phyloP scores from a whole-genome alignment of 2,797 vertebrate species.

The Phyllotis vaccarum region DNA sequence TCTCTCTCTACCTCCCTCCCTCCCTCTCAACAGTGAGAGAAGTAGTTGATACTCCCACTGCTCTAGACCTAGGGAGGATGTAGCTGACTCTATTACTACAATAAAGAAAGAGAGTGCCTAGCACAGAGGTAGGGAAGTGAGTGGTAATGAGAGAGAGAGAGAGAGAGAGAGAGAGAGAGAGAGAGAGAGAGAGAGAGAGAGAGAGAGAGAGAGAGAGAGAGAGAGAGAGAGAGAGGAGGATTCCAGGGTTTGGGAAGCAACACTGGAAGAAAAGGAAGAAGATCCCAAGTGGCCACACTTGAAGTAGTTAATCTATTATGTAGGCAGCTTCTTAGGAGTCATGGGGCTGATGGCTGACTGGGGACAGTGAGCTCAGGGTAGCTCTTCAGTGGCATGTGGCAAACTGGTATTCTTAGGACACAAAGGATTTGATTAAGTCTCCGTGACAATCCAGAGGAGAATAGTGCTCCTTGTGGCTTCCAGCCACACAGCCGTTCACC shows the following conservation, averaged over 20 bases:
- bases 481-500: neutral
- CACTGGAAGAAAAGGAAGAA: neutral
- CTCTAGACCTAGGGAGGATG: too few relatives aligned
- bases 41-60: neutral
- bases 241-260: neutral
- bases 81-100: neutral
- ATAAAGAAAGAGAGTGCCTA: neutral
- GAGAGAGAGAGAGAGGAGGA: too few relatives aligned
- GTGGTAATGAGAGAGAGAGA: neutral
- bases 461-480: neutral
- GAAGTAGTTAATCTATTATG: neutral
- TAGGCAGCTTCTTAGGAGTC: neutral
- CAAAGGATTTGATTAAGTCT: neutral
- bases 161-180: neutral
- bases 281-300: neutral
- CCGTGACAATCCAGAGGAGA: neutral
- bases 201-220: too few relatives aligned
- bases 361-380: neutral
- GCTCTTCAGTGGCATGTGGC: neutral
- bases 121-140: neutral
- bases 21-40: neutral
- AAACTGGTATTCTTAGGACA: neutral
- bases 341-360: neutral
- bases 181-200: too few relatives aligned
- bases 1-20: too few relatives aligned